Evolutionary conservation across 2,113 vertebrate genomes (phyloP).

Genomic region (Etheostoma cragini): DNA sequence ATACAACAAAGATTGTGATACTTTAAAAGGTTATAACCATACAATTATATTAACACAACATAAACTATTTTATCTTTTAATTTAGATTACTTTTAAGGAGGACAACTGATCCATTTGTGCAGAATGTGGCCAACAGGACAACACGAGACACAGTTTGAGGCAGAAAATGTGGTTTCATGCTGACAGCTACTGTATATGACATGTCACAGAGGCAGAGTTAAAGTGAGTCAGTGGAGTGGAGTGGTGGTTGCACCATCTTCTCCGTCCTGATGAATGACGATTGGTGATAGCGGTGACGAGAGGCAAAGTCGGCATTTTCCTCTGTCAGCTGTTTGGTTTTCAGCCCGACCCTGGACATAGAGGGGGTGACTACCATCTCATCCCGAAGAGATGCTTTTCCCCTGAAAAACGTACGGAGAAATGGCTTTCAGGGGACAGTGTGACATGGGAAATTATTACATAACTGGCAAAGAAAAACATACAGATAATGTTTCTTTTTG

Average conservation of each 20-base stretch:
- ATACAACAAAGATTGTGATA: neutral
- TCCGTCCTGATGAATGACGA: constrained; percentile 86
- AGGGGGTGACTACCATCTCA: constrained; percentile 90
- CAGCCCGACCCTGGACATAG: constrained; percentile 88
- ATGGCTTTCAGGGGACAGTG: neutral
- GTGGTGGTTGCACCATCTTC: constrained; percentile 83
- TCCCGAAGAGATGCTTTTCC: constrained; percentile 72
- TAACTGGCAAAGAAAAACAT: neutral
- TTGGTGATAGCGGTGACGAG: constrained; percentile 91
- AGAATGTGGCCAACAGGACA: neutral
- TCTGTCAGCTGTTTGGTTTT: constrained; percentile 94
- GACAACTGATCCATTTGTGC: constrained; percentile 2
- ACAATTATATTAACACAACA: neutral
- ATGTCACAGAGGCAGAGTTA: neutral
- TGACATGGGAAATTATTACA: neutral
- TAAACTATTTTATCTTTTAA: neutral
- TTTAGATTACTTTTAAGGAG: neutral
- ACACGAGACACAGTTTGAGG: constrained; percentile 18
- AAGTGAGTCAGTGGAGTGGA: constrained; percentile 76
- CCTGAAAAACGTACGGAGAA: constrained; percentile 54
- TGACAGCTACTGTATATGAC: neutral
- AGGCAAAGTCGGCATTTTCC: constrained; percentile 95
- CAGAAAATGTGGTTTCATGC: constrained; percentile 33
- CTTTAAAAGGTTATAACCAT: neutral
- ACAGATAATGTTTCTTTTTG: neutral